These are phyloP conservation scores for Philereme transversata DNA, from an alignment of 2,888 invertebrate genomes.

Conservation along the genomic window DNA sequence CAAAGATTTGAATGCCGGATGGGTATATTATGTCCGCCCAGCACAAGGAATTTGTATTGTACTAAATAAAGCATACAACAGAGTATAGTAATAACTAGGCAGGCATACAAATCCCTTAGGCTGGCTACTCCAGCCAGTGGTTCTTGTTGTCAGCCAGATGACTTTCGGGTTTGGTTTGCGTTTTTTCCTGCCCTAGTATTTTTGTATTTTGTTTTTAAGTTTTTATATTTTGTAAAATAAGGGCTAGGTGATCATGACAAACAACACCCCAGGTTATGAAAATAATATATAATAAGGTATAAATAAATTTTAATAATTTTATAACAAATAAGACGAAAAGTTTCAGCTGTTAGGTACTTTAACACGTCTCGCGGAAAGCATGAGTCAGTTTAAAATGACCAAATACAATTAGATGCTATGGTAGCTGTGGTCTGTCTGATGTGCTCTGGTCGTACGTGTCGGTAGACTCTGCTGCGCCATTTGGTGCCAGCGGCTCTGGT, in stretches of 20 bases:
- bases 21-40: too few species aligned
- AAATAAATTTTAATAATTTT: conserved; percentile 24
- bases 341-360: conserved; percentile 5
- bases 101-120: too few species aligned
- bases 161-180: too few species aligned
- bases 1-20: too few species aligned
- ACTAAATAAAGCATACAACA: too few species aligned
- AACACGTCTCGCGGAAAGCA: conserved; percentile 7
- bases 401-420: conserved; percentile 54
- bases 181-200: too few species aligned
- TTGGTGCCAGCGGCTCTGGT: conserved; percentile 58
- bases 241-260: neutral
- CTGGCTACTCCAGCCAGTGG: too few species aligned
- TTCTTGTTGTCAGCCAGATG: too few species aligned
- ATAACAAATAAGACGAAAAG: conserved; percentile 20
- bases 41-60: too few species aligned
- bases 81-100: too few species aligned
- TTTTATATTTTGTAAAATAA: too few species aligned
- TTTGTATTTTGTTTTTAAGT: too few species aligned
- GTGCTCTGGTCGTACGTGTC: conserved; percentile 49
- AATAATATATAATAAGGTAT: conserved; percentile 18
- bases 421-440: conserved; percentile 61
- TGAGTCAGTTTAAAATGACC: conserved; percentile 1
- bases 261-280: conserved; percentile 12
- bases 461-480: conserved; percentile 67